Percentiles rank a stretch among this genome's conserved stretches.
These are phyloP conservation scores for Drosophila algonquin DNA, from an alignment of 2,888 invertebrate species.

Conservation along the genomic window DNA sequence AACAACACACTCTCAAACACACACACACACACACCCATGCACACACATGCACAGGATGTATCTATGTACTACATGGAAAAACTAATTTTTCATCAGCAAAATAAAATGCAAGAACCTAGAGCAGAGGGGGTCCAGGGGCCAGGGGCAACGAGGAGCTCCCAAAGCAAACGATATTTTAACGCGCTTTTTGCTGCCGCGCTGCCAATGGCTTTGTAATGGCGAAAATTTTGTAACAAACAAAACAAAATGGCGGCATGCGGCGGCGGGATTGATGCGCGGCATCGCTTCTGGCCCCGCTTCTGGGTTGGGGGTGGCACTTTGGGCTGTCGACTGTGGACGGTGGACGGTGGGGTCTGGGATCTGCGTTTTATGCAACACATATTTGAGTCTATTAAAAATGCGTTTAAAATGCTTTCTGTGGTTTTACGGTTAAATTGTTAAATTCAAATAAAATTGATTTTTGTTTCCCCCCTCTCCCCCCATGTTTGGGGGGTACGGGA, in stretches of 20 bases:
- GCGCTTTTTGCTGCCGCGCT: constrained; percentile 57
- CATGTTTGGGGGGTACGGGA: not conserved
- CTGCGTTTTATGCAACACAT: constrained; percentile 75
- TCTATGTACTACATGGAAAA: constrained; percentile 61
- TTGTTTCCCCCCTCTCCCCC: constrained; percentile 31
- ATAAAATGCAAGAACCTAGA: constrained; percentile 56
- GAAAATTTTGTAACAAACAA: constrained; percentile 76
- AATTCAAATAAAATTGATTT: constrained; percentile 81
- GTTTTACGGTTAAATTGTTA: constrained; percentile 79
- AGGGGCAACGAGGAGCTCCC: constrained; percentile 6
- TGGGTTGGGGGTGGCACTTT: not conserved
- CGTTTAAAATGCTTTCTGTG: constrained; percentile 79
- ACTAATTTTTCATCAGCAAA: constrained; percentile 74
- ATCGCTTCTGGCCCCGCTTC: constrained; percentile 1
- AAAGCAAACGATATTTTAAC: constrained; percentile 73
- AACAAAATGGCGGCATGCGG: constrained; percentile 64
- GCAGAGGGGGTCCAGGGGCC: not conserved
- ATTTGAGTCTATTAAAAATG: constrained; percentile 83
- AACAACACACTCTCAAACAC: constrained; percentile 32
- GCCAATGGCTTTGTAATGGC: constrained; percentile 71
- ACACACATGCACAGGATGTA: constrained; percentile 22
- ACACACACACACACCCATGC: constrained; percentile 11
- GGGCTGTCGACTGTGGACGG: constrained; percentile 1
- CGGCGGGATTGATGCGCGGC: constrained; percentile 56
- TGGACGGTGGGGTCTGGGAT: constrained; percentile 11